Base-by-base conservation (phyloP, 2,888 invertebrate species). In the Augiades crinisus region DNA sequence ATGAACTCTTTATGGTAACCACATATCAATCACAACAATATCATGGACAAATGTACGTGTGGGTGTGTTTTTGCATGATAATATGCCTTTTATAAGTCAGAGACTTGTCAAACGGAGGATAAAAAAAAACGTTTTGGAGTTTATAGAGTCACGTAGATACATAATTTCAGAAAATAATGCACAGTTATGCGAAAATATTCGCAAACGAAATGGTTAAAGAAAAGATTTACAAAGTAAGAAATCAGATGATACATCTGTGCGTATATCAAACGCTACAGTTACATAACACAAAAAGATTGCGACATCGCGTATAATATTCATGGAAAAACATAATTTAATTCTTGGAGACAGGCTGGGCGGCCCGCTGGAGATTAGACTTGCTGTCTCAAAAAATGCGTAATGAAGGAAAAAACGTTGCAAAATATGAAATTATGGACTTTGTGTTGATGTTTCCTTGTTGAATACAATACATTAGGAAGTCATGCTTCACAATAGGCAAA, bases 241-340 rank as follows among this genome's bases (percentile, higher is more conserved):
- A 51, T 45, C 44, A 40, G 24, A 47, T 49, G 40, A 78, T 80
- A 76, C 66, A 78, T 74, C 69, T 62, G 66, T 67, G 67, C 56
- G 61, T 72, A 72, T 73, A 75, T 73, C 66, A 67, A 67, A 68
- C 68, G 62, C 64, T n/a, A n/a, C n/a, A n/a, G n/a, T n/a, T 56
- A 60, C 61, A 63, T 77, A 78, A 81, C 70, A 70, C 65, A 74
- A 77, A 82, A 80, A 79, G 74, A 82, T 80, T 74, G 79, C 72
- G 72, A 77, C 76, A 73, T 70, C 75, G 66, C 69, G 75, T 88
- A 79, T 86, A 87, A 88, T 87, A 88, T 88, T 88, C 88, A 88
- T 88, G 82, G 75, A 81, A 87, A 83, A 70, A 62, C 78, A 85
- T 88, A 84, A 87, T 85, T 88, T 86, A 79, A 87, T 87, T 86